These are phyloP conservation scores for Campylorhamphus procurvoides DNA, from an alignment of 2,113 vertebrate species.

Conservation along the genomic window DNA sequence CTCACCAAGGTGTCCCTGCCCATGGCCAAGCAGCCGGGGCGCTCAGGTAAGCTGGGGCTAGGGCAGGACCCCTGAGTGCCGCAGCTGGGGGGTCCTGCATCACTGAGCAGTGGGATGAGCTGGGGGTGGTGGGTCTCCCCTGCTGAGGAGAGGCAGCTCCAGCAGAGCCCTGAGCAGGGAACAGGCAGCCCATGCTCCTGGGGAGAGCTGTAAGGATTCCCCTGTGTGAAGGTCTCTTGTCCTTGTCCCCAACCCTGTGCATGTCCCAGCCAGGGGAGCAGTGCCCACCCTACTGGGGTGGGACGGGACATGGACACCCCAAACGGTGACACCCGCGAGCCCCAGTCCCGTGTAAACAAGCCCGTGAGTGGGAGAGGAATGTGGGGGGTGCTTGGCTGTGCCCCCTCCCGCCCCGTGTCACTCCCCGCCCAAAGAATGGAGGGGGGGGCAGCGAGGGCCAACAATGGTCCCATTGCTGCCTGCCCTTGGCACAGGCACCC, in stretches of 20 bases:
- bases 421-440: constrained; percentile 74
- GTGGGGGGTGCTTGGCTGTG: not conserved
- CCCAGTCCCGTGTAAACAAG: not conserved
- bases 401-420: not conserved
- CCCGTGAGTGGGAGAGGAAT: constrained; percentile 74
- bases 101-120: fast-evolving
- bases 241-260: not conserved
- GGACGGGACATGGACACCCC: not conserved
- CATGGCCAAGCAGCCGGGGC: constrained; percentile 87
- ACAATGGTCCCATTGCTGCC: constrained; percentile 87
- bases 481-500: constrained; percentile 33
- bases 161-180: not conserved
- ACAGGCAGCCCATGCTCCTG: not conserved
- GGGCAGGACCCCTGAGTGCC: fast-evolving
- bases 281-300: fast-evolving
- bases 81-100: fast-evolving
- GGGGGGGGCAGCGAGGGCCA: constrained; percentile 61
- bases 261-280: not conserved
- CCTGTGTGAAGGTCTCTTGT: fast-evolving
- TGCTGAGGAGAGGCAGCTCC: not conserved
- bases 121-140: not conserved
- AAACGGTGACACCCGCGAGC: fast-evolving
- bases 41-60: constrained; percentile 80
- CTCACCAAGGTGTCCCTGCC: constrained; percentile 92
- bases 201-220: not conserved